phyloP scores from a whole-genome alignment of 2,797 vertebrate genomes.

The Gambelia wislizenii region DNA sequence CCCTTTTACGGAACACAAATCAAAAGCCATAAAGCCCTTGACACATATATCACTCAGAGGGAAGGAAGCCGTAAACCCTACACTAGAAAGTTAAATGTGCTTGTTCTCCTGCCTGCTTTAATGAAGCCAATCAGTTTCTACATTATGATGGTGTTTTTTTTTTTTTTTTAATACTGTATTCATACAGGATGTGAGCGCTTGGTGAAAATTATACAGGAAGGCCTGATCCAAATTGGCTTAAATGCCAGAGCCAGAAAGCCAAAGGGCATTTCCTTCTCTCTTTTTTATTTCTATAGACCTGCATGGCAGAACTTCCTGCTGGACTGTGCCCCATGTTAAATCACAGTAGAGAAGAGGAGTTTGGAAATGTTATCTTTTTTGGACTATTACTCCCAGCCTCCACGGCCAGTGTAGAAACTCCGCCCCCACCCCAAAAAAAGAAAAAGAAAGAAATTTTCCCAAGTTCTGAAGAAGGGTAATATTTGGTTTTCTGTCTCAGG shows the following conservation, averaged over 20 bases:
- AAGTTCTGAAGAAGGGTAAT: neutral
- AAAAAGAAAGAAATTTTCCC: too few relatives aligned
- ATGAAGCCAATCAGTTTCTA: neutral
- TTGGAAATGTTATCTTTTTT: too few relatives aligned
- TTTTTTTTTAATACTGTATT: neutral
- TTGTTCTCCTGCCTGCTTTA: neutral
- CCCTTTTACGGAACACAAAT: neutral
- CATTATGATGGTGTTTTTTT: neutral
- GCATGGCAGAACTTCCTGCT: neutral
- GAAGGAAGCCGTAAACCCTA: neutral
- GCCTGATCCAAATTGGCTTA: neutral
- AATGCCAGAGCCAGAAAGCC: neutral
- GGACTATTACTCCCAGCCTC: too few relatives aligned
- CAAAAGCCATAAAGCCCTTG: neutral
- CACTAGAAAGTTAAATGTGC: neutral
- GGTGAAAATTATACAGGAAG: neutral
- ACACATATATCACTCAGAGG: fast-evolving
- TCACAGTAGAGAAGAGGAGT: too few relatives aligned
- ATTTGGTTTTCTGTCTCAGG: neutral
- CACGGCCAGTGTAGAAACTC: too few relatives aligned
- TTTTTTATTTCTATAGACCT: neutral
- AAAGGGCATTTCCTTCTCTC: neutral
- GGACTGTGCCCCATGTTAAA: neutral
- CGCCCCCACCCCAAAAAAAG: too few relatives aligned
- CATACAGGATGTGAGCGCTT: neutral